A percentile compares a stretch with the other conserved stretches of the same genome.
These are phyloP conservation scores for Erannis defoliaria DNA, from an alignment of 2,888 invertebrate genomes.

Conservation along the genomic window DNA sequence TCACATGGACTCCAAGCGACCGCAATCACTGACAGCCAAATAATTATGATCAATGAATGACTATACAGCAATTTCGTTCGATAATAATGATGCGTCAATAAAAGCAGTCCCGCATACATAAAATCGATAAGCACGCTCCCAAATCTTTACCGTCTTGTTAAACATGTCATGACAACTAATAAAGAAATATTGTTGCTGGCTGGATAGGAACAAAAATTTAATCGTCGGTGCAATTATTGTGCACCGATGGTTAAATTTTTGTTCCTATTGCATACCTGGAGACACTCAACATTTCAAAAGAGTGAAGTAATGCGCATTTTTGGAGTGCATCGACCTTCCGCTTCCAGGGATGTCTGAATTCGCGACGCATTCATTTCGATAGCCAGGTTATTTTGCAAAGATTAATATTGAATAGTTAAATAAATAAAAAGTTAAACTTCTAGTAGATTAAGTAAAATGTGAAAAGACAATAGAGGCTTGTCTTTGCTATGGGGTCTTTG, in stretches of 20 bases:
- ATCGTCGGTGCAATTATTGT: conserved; percentile 60
- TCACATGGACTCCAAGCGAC: conserved; percentile 38
- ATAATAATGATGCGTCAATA: conserved; percentile 72
- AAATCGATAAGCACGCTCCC: conserved; percentile 64
- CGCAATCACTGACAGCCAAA: conserved; percentile 67
- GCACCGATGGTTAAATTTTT: conserved; percentile 61
- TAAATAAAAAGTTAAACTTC: neutral
- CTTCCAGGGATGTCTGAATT: conserved; percentile 45
- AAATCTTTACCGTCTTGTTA: conserved; percentile 61
- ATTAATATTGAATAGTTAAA: conserved; percentile 13
- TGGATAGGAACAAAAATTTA: no score
- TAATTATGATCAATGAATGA: conserved; percentile 68
- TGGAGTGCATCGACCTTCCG: conserved; percentile 66
- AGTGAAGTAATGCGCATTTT: conserved; percentile 63
- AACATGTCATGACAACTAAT: conserved; percentile 60
- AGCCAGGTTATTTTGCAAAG: conserved; percentile 40
- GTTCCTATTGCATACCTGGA: conserved; percentile 63
- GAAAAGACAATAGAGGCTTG: no score
- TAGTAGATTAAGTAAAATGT: neutral
- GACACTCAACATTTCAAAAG: conserved; percentile 65
- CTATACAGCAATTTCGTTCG: conserved; percentile 68
- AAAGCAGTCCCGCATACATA: conserved; percentile 66
- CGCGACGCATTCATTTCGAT: conserved; percentile 42
- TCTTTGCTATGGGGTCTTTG: no score
- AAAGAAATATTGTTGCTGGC: conserved; percentile 60